Conservation (phyloP, 2,888 invertebrate genomes). For the Invenusta paracnida region DNA sequence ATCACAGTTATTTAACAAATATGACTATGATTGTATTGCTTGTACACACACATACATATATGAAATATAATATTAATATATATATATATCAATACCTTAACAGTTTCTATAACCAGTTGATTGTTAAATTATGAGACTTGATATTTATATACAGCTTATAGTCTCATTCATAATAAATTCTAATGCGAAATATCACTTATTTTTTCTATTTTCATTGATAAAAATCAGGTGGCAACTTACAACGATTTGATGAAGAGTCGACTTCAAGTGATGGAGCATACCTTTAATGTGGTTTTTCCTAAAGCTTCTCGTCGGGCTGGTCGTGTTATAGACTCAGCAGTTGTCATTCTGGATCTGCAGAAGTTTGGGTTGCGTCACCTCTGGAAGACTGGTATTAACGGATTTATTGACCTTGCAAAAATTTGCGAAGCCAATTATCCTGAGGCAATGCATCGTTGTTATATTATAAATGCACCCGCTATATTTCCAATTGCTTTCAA, state of each 20-base stretch:
- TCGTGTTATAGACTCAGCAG: slow-evolving; percentile 50
- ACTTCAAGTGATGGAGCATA: slow-evolving; percentile 66
- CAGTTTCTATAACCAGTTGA: too few species aligned
- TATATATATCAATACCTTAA: too few species aligned
- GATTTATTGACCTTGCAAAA: slow-evolving; percentile 39
- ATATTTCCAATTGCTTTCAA: slow-evolving; percentile 34
- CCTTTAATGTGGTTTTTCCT: slow-evolving; percentile 12
- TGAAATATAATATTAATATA: too few species aligned
- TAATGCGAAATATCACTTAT: too few species aligned
- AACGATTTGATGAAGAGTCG: slow-evolving; percentile 51
- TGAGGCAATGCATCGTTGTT: slow-evolving; percentile 43
- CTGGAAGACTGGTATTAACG: slow-evolving; percentile 54
- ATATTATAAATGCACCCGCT: slow-evolving; percentile 46
- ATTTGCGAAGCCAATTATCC: slow-evolving; percentile 48
- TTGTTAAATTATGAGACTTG: too few species aligned
- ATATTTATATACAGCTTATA: too few species aligned
- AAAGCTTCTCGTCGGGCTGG: slow-evolving; percentile 42
- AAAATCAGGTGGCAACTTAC: background rate
- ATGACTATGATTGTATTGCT: too few species aligned
- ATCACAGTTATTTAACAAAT: too few species aligned
- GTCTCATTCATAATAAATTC: too few species aligned
- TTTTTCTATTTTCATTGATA: too few species aligned
- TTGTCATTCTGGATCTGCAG: slow-evolving; percentile 54
- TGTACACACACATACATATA: too few species aligned
- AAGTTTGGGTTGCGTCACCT: slow-evolving; percentile 54